Base-by-base conservation (phyloP, 2,888 invertebrate genomes). In the Allolobophora icterica region DNA sequence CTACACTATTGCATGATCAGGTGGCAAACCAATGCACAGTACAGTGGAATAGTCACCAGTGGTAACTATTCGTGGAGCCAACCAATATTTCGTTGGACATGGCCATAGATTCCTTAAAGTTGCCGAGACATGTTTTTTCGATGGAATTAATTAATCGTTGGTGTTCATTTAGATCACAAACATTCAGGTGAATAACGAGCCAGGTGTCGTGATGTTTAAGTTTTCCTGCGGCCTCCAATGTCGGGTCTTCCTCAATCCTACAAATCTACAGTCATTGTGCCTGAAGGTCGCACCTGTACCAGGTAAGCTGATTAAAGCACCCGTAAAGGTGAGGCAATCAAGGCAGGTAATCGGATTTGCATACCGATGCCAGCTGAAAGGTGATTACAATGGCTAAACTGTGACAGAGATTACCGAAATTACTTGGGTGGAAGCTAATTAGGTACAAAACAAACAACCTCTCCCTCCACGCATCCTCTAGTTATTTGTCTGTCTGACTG, bases 211-310 rank as follows among this genome's bases (percentile, higher is more conserved):
- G 89, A 97, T 97, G 94, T 99, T 99, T 96, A 98, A 98, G 94
- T 97, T 97, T 45, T 98, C 98, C 93, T 90, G 90, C 35, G 96
- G 97, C 90, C 96, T 99, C 92, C 97, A 98, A 94, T 98, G 98
- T 94, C 97, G 98, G 92, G 97, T 99, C 91, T 97, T 97, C 90
- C 96, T 98, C 92, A 98, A 98, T 96, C 97, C 97, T 58, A 97
- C 97, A 94, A 98, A 98, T 95, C 96, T 98, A 96, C 98, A 99
- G 96, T 97, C 98, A 71, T 96, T 99, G 91, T 98, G 98, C 95
- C 96, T 99, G 94, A 98, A 97, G 95, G 97, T 97, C 15, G 96
- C 96, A 2, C 97, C 97, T 42, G 96, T 97, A 93, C 97, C 97
- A 93, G 95, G 95, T 95, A 91, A 71, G 19, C 52, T 52, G 52